Evolutionary conservation across 1,140 invertebrate species (phyloP), one percentile per base, ranked within the genome.

Genomic region (Aleiodes sp.): DNA sequence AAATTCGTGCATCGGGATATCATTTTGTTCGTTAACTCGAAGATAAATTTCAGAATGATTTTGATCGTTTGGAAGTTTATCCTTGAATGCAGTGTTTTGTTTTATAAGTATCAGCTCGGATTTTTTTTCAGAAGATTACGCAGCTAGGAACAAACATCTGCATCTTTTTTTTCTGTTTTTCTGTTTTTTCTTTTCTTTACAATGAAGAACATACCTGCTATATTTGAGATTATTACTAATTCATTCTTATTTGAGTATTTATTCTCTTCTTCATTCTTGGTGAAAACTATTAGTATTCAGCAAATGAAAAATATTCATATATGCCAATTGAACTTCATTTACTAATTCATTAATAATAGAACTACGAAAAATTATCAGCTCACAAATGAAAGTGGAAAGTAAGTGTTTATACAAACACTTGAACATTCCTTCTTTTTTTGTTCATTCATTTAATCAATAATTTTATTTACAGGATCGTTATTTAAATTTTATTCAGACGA

Each of bases 111-210:
- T 60, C 21, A 35, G 63, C 56, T 35, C 52, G 33, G 33, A 33
- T n/a, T 16, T 65, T 65, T 67, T 63, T 24, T 64, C 28, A 29
- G 19, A 37, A 26, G 21, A 24, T 61, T 12, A 70, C 65, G 24
- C 64, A 66, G 12, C 64, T 67, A 43, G 63, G 63, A 59, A 66
- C 63, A 71, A 71, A 67, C 63, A 63, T 57, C 67, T 64, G 65
- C 56, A 66, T 68, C 52, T 21, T 57, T 64, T 64, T 70, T 70
- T 28, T n/a, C n/a, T n/a, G n/a, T n/a, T n/a, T n/a, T n/a, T n/a
- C n/a, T n/a, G n/a, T n/a, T 52, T 29, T 35, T 10, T 31, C n/a
- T 52, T 69, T 28, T 70, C 61, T 70, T 71, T 71, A 71, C 70
- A 68, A 68, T 67, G 52, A 68, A 63, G 29, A 57, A 61, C 61